Base-by-base conservation (phyloP, 2,797 vertebrate genomes). In the Phoxinus dragarum region DNA sequence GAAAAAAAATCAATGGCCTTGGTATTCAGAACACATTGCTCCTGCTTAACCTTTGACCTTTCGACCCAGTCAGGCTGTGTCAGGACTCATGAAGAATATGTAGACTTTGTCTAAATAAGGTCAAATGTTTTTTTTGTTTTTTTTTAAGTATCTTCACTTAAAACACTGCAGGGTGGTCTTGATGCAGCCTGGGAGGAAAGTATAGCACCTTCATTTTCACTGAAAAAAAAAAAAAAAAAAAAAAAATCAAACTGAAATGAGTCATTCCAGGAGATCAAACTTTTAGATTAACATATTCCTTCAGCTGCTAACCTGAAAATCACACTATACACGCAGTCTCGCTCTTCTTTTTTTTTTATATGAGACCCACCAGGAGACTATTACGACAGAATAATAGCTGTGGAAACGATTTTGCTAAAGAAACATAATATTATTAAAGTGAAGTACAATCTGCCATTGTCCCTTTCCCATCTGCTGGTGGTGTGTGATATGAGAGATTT, bases 351-450 rank as follows among this genome's bases (percentile, higher is more conserved):
- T 40, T 87, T 40, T 90, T 88, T 90, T 86, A 87, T 69, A 82
- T 11, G 49, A 88, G 85, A 88, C 56, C 34, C 88, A 87, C 73
- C 82, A 89, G 84, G 73, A 90, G 54, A 82, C 79, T 89, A 94
- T 94, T 94, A 94, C 89, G 92, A 93, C 92, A 91, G 89, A 85
- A 47, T 93, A 93, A 95, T 95, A 94, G 92, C 92, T 90, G 90
- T n/a, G 85, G 92, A 93, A 90, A 86, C 86, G 89, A 92, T 91
- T 87, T 88, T 86, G 88, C 86, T 87, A 90, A 85, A 84, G 80
- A 69, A 87, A 85, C 87, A 89, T 86, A 90, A 90, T 88, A 90
- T 89, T 73, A 79, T 92, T 91, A 94, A 91, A 90, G 90, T 93
- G 91, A 94, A 91, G 90, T 91, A 93, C 91, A 92, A 94, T 95